Evolutionary conservation across 2,113 vertebrate species (phyloP).

Genomic region (Chionis minor): DNA sequence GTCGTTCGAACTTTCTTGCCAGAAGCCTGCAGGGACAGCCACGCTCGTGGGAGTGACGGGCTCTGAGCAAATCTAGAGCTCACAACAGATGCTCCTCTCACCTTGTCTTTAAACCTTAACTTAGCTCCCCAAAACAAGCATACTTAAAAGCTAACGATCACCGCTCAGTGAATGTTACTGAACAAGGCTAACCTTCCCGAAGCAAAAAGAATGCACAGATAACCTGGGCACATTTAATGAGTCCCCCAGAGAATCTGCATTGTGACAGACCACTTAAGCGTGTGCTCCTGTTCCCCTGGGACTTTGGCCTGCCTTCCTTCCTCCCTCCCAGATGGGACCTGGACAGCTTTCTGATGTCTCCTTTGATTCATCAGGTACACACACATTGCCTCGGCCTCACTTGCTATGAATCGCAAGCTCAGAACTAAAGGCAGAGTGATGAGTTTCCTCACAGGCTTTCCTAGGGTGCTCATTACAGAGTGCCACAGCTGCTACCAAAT

Average conservation of each 20-base stretch:
- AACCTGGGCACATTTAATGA: not conserved
- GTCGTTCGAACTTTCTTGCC: constrained; percentile 84
- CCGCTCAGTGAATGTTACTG: not conserved
- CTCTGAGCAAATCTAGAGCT: not conserved
- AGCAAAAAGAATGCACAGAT: not conserved
- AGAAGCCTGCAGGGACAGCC: constrained; percentile 52
- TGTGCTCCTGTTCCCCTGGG: not conserved
- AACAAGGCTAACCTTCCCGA: not conserved
- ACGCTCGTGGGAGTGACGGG: rapidly evolving
- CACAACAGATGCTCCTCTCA: not conserved
- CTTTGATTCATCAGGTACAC: not conserved
- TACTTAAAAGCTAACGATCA: not conserved
- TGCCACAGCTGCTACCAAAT: not conserved
- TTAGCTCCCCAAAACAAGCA: not conserved
- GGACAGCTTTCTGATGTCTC: not conserved
- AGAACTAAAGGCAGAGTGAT: not conserved
- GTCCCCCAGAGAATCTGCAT: not conserved
- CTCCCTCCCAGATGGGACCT: not conserved
- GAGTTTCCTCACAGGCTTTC: not conserved
- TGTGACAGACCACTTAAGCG: not conserved
- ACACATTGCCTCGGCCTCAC: not conserved
- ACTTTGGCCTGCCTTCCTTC: not conserved
- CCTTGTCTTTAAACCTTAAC: not conserved
- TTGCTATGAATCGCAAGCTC: not conserved
- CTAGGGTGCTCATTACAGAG: not conserved